phyloP scores from a whole-genome alignment of 2,888 invertebrate species.

The Encarsia formosa region DNA sequence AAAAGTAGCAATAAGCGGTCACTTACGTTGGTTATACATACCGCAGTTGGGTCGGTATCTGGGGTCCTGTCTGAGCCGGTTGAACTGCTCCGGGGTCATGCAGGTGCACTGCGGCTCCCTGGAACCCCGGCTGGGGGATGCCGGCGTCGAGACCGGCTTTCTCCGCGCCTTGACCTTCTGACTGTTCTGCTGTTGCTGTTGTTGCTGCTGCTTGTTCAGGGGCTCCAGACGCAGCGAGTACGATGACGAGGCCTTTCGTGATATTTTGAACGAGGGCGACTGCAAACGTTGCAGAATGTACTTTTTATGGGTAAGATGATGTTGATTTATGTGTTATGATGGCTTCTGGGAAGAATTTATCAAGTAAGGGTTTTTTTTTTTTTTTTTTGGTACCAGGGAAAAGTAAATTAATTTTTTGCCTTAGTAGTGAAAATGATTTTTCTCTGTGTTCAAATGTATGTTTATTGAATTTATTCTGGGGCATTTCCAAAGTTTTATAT shows the following conservation, averaged over 20 bases:
- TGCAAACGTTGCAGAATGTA: no score
- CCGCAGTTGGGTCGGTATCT: conserved; percentile 62
- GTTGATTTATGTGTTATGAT: no score
- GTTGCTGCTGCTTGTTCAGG: conserved; percentile 63
- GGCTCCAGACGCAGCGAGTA: conserved; percentile 93
- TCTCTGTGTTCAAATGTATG: no score
- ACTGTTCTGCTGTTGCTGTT: conserved; percentile 54
- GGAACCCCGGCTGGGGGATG: conserved; percentile 68
- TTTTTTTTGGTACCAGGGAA: no score
- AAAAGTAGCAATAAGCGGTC: no score
- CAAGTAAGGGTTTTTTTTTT: no score
- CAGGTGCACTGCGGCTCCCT: conserved; percentile 90
- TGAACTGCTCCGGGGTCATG: conserved; percentile 90
- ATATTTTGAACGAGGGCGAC: conserved; percentile 97
- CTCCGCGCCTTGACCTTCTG: conserved; percentile 83
- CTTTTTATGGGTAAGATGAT: neutral
- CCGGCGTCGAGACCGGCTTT: conserved; percentile 89
- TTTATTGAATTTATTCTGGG: no score
- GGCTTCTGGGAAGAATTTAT: no score
- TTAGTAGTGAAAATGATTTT: no score
- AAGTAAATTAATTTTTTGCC: no score
- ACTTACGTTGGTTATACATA: no score
- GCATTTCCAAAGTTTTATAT: no score
- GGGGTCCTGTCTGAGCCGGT: conserved; percentile 79
- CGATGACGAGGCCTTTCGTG: conserved; percentile 94